Base-by-base conservation (phyloP, 2,888 invertebrate species). In the Cosmia pyralina region DNA sequence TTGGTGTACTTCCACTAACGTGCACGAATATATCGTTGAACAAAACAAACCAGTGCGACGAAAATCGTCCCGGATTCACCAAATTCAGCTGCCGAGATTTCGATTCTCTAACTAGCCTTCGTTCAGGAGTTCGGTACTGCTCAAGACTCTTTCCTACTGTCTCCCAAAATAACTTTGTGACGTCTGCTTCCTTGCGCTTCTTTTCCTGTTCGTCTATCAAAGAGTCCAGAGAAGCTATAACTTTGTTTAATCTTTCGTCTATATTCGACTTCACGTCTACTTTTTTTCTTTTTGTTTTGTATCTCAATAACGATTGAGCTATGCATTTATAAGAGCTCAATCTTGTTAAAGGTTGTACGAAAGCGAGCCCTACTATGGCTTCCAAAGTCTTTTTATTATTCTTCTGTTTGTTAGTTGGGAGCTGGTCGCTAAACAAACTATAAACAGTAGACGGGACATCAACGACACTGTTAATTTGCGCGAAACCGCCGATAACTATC, bases 21-120 rank as follows among this genome's bases (percentile, higher is more conserved):
- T 98, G 98, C 72, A 98, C 97, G 80, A 99, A 97, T 71, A 98
- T 95, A 92, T 99, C 98, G 72, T 97, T 98, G 88, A 99, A 97
- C 66, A 99, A 95, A 83, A 98, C 97, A 88, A 99, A 98, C 96
- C 97, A 97, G 88, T 98, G 98, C 0, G 97, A 97, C 7, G 98
- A 97, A 91, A 98, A 98, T 79, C 98, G 96, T 38, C 98, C 97
- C 46, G 97, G 97, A 88, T 97, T 97, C 6, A 97, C 96, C 76
- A 98, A 94, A 82, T 97, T 97, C 4, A 99, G 92, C 0, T 97
- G 97, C 82, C 97, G 96, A 11, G 97, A 96, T 85, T 97, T 97
- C 2, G 98, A 98, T 86, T 98, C 98, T 72, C 98, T 96, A 69
- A 98, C 96, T 55, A 99, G 93, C n/a, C 98, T 96, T 69, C 98